phyloP scores from a whole-genome alignment of 2,113 vertebrate genomes.

The Lota lota region DNA sequence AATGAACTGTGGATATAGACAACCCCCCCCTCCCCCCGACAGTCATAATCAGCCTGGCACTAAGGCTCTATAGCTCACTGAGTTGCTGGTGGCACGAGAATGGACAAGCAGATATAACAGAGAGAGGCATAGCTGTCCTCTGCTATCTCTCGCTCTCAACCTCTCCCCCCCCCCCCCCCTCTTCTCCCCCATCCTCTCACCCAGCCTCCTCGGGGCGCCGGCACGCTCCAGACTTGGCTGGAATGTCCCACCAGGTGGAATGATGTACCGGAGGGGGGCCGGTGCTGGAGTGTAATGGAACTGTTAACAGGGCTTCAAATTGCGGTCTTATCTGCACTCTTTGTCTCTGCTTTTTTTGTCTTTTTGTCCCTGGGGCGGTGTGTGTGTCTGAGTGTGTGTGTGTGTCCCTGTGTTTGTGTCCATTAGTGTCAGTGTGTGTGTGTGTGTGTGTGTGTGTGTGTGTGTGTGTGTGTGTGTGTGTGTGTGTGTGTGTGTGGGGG shows the following conservation, averaged over 20 bases:
- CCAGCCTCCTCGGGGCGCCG: slow-evolving; percentile 7
- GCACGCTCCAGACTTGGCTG: slow-evolving; percentile 23
- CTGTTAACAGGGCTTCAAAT: background rate
- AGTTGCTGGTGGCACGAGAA: slow-evolving; percentile 40
- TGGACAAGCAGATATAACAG: background rate
- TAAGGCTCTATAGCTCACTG: slow-evolving; percentile 34
- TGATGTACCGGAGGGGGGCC: background rate
- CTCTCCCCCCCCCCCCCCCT: too few species aligned
- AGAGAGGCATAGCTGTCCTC: background rate
- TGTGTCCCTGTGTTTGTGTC: background rate
- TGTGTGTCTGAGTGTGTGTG: slow-evolving; percentile 9
- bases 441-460: too few species aligned
- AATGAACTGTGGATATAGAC: slow-evolving; percentile 52
- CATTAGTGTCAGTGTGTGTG: too few species aligned
- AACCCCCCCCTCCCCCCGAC: too few species aligned
- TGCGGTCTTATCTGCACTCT: background rate
- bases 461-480: too few species aligned
- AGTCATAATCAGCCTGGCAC: too few species aligned
- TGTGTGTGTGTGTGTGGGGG: too few species aligned
- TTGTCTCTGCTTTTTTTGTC: background rate
- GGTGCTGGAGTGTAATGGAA: background rate
- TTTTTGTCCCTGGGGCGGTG: background rate
- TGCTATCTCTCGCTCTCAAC: background rate
- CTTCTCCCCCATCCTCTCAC: too few species aligned
- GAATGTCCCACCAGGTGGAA: slow-evolving; percentile 7